Evolutionary conservation across 1,140 invertebrate genomes (phyloP), one percentile per base, ranked within the genome.

Genomic region (Saxidomus purpurata): DNA sequence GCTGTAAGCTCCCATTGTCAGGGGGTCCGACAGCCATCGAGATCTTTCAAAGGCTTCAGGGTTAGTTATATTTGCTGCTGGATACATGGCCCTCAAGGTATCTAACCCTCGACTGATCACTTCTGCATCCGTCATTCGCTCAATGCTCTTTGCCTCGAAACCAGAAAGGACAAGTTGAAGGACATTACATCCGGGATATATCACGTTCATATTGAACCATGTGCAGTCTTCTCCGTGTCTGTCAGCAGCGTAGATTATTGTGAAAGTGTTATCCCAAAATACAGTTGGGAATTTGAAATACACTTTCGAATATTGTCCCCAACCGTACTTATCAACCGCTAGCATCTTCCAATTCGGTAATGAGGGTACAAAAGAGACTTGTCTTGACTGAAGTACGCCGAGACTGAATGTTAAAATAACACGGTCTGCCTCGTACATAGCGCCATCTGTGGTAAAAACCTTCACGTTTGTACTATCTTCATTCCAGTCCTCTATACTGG

Each of bases 391-490:
- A 2, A 85, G 69, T 9, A 85, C 83, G 11, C 83, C 83, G 15
- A 85, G 59, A 25, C 83, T 85, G 49, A 85, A 85, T 9, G 83
- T 85, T 8, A 59, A 15, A 38, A 85, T 85, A 1, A 49, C 83
- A 28, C 36, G 28, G 28, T 85, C 83, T n/a, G 67, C 83, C 15
- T 71, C 31, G 11, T 71, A 85, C 13, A 28, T 15, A 52, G 17
- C 2, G 0, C 49, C 49, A 34, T 76, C 83, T 19, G 52, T n/a
- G 3, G 83, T 85, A 11, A 19, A 1, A 0, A 85, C 83, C 31
- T 52, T 9, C n/a, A 85, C 69, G 8, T 38, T 38, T 6, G 9
- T 4, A 13, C 3, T 6, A 8, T 71, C 0, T 36, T 40, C 69
- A 40, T 55, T 22, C 28, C 19, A 19, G 31, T 85, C 22, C 40